A percentile compares a stretch with the other conserved stretches of the same genome.
phyloP scores from a whole-genome alignment of 1,140 invertebrate species.

The Pseudobourletiella spinata region DNA sequence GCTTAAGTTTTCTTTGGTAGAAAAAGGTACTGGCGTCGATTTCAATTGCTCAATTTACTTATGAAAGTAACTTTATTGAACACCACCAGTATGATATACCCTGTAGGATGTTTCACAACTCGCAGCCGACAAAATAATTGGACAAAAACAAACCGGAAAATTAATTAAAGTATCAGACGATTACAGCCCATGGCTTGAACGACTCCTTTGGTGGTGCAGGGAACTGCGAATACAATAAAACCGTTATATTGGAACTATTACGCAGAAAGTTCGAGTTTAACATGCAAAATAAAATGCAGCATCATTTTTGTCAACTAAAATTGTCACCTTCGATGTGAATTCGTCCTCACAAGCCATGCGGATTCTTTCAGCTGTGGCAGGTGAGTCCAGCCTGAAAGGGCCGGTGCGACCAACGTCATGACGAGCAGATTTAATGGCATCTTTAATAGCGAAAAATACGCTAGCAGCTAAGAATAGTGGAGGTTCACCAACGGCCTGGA shows the following conservation, averaged over 20 bases:
- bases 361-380: conserved; percentile 79
- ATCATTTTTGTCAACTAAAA: background rate
- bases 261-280: background rate
- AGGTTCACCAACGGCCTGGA: conserved; percentile 86
- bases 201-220: conserved; percentile 11
- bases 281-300: background rate
- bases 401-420: conserved; percentile 53
- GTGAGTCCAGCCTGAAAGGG: conserved; percentile 67
- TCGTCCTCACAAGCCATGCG: conserved; percentile 80
- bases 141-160: too few species aligned
- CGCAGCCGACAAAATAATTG: too few species aligned
- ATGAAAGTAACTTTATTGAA: too few species aligned
- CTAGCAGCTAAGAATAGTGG: conserved; percentile 80
- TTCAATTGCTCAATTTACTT: too few species aligned
- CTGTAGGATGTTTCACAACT: too few species aligned
- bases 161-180: too few species aligned
- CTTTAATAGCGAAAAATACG: conserved; percentile 80
- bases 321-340: conserved; percentile 62
- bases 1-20: too few species aligned
- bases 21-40: too few species aligned
- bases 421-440: conserved; percentile 73
- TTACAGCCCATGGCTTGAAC: conserved; percentile 36
- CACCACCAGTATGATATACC: too few species aligned
- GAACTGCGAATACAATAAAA: conserved; percentile 23
- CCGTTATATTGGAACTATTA: conserved; percentile 1